Evolutionary conservation across 2,888 invertebrate genomes (phyloP).

Genomic region (Onchidella celtica): DNA sequence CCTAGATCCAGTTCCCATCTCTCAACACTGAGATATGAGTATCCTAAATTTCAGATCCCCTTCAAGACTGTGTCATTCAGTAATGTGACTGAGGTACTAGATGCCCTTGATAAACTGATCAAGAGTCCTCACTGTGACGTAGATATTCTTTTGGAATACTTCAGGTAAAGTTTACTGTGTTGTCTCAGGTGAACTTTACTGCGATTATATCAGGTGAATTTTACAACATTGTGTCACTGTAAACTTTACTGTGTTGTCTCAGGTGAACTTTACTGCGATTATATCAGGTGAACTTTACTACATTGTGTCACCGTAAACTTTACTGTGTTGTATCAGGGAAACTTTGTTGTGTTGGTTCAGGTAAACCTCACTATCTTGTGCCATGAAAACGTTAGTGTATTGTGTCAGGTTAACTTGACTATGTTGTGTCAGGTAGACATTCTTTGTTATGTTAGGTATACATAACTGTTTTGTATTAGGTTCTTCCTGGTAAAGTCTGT

Average conservation of each 20-base stretch:
- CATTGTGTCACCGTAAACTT: constrained; percentile 49
- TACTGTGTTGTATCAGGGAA: not conserved
- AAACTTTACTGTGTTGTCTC: not conserved
- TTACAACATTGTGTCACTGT: constrained; percentile 47
- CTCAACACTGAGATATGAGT: not conserved
- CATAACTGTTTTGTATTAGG: too few species aligned
- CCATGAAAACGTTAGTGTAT: constrained; percentile 48
- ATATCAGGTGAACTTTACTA: not conserved
- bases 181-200: not conserved
- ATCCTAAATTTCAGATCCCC: constrained; percentile 6
- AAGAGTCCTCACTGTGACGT: constrained; percentile 61
- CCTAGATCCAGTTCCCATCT: not conserved
- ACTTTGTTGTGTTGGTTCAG: not conserved
- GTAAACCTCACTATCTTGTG: not conserved
- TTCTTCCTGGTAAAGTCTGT: too few species aligned
- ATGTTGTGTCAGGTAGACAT: too few species aligned
- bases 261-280: not conserved
- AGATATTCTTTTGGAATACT: constrained; percentile 64
- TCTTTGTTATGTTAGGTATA: too few species aligned
- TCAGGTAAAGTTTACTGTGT: constrained; percentile 57
- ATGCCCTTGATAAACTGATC: constrained; percentile 63
- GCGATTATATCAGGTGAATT: not conserved
- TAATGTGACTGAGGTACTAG: constrained; percentile 56
- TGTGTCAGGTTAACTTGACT: too few species aligned
- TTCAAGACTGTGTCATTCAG: not conserved